These are phyloP conservation scores for Rhegmatorhina hoffmannsi DNA, from an alignment of 2,113 vertebrate species.

Conservation along the genomic window DNA sequence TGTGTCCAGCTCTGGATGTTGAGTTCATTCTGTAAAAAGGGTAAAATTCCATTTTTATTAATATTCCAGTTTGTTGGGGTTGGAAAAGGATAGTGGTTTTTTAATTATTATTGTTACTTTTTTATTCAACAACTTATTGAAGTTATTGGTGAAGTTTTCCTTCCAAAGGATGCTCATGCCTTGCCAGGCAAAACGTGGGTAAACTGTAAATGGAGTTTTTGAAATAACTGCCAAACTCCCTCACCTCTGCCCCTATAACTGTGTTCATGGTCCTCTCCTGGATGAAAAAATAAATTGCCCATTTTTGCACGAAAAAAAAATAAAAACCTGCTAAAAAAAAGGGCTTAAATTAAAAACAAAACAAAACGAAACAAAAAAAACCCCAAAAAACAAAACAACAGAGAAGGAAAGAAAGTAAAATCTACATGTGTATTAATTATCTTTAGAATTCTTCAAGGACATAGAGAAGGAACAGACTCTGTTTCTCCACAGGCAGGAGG, in stretches of 20 bases:
- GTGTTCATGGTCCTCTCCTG: neutral
- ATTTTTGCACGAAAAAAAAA: neutral
- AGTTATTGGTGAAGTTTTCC: conserved; percentile 9
- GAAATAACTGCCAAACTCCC: neutral
- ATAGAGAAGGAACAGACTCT: neutral
- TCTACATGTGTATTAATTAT: neutral
- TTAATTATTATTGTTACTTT: neutral
- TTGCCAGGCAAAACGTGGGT: neutral
- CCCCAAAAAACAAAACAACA: no score
- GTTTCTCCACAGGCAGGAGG: neutral
- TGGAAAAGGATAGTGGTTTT: neutral
- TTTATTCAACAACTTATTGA: neutral
- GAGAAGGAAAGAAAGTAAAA: no score
- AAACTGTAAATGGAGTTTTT: neutral
- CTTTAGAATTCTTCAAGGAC: neutral
- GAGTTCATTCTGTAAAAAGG: neutral
- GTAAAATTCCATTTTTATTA: conserved; percentile 13
- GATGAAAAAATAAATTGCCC: neutral
- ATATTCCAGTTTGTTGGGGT: neutral
- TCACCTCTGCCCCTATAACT: neutral
- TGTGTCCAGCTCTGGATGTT: neutral
- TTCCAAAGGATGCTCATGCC: neutral
- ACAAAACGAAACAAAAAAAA: no score
- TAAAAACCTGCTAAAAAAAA: neutral
- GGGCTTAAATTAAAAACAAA: rapidly evolving